Conservation (phyloP, 2,113 vertebrate species). For the Procavia capensis region DNA sequence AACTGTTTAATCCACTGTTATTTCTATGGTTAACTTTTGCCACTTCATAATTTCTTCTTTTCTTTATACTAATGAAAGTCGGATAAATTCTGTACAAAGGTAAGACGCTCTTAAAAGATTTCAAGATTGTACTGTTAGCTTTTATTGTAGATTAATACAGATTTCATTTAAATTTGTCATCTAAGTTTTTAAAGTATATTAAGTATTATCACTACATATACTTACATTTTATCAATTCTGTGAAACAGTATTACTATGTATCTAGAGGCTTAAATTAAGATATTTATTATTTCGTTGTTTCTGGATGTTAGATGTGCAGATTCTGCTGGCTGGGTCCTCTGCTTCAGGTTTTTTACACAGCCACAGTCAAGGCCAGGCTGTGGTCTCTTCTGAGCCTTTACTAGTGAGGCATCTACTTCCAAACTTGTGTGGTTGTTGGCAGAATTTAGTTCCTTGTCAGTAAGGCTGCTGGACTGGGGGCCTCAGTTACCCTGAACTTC, state of each 20-base stretch:
- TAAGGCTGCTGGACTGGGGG: not conserved
- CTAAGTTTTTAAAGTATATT: conserved; percentile 14
- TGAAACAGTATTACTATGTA: not conserved
- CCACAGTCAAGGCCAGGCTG: not conserved
- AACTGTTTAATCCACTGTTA: not conserved
- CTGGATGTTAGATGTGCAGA: not conserved
- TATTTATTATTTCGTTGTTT: not conserved
- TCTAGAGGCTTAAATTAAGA: not conserved
- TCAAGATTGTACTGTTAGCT: conserved; percentile 15
- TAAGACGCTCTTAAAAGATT: conserved; percentile 31
- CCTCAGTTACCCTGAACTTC: not conserved
- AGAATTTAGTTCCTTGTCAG: not conserved
- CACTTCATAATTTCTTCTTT: not conserved
- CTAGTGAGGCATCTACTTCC: not conserved
- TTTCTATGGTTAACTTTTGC: conserved; percentile 36
- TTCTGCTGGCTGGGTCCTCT: not conserved
- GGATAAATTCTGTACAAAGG: not conserved
- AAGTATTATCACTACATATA: not conserved
- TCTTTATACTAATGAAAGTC: not conserved
- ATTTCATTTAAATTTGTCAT: conserved; percentile 37
- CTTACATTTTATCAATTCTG: conserved; percentile 19
- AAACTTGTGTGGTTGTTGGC: not conserved
- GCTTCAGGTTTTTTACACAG: not conserved
- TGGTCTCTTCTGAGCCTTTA: not conserved
- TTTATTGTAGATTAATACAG: conserved; percentile 18